Evolutionary conservation across 2,113 vertebrate genomes (phyloP), one percentile per base, ranked within the genome.

Genomic region (Hyperopisus bebe): DNA sequence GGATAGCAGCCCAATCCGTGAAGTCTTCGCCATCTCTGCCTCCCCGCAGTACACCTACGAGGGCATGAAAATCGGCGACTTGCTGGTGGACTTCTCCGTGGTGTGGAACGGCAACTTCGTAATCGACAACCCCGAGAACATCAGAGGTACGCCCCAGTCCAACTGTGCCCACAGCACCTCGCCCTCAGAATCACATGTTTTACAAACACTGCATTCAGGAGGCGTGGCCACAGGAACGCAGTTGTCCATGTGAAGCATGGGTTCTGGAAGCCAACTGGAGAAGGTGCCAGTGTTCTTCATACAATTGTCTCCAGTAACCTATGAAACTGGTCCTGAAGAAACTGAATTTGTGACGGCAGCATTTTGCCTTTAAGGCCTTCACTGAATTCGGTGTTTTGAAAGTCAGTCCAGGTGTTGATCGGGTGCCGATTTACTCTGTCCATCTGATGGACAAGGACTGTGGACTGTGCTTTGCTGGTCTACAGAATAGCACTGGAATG

Each of bases 91-190:
- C 93, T 98, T 99, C 66, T 97, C 98, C 0, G 98, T 99, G 91
- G 96, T 99, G 44, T 99, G 98, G 98, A 99, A 99, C 1, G 98
- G 98, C 92, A 98, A 99, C 92, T 99, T 99, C 87, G 96, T 98
- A 92, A 99, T 99, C 2, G 98, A 99, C 96, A 99, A 99, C 94
- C 98, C 98, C 0, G 97, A 98, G 93, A 95, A 96, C 91, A 96
- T 99, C 95, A 97, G 98, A 98, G 98, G 98, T 99, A 95, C 94
- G 91, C 91, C 89, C 91, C 88, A 21, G 42, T 31, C 31, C 55
- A n/a, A 19, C 82, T 13, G 15, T n/a, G 15, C 1, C 31, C 31
- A 6, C 15, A 19, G 74, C 74, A 19, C 35, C 35, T 7, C 74
- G 6, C 35, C 74, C 15, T 7, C 70, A 11, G 3, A 3, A 77